Conservation (phyloP, 2,797 vertebrate species). For the Hapalemur alaotrensis region DNA sequence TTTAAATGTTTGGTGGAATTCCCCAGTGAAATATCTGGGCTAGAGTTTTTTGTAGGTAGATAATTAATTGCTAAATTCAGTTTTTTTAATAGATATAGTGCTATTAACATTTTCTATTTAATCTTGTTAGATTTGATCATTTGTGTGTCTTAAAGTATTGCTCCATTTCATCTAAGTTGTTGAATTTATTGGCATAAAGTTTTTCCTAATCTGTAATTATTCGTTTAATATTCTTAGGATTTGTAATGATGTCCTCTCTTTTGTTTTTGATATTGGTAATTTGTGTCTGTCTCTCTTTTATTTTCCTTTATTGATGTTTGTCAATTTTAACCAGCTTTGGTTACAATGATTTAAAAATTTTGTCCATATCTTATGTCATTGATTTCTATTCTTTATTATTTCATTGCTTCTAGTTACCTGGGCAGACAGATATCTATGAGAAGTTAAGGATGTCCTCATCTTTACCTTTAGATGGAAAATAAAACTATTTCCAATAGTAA, state of each 20-base stretch:
- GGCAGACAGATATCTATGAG: background rate
- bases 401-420: background rate
- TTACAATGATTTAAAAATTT: conserved; percentile 15
- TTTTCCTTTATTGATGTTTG: background rate
- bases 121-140: background rate
- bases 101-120: background rate
- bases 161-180: background rate
- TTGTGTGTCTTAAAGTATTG: background rate
- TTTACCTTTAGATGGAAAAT: background rate
- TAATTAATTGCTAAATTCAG: background rate
- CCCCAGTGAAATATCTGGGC: background rate
- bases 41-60: background rate
- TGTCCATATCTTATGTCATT: background rate
- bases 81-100: background rate
- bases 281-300: background rate
- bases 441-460: background rate
- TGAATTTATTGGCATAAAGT: background rate
- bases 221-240: background rate
- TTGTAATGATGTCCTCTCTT: background rate
- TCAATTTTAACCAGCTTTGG: background rate
- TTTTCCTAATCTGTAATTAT: background rate
- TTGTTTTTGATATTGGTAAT: background rate
- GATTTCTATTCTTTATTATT: background rate
- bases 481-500: background rate
- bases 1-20: background rate